Percentiles rank a stretch among this genome's conserved stretches.
Conservation (phyloP, 2,888 invertebrate species). For the Carpatolechia fugitivella region DNA sequence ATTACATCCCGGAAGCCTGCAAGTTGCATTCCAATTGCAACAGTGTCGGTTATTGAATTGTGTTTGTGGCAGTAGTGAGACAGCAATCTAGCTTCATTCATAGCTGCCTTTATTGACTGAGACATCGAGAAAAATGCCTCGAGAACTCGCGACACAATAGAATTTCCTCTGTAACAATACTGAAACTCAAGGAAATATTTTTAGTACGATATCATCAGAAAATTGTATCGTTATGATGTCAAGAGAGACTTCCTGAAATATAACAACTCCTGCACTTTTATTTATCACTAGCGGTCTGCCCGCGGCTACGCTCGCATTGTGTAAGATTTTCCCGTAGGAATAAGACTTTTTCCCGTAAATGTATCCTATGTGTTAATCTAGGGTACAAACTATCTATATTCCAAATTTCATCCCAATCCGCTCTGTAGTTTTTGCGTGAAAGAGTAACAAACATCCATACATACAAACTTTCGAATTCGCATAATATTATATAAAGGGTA, state of each 20-base stretch:
- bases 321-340: too few relatives aligned
- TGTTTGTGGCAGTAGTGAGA: constrained; percentile 54
- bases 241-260: constrained; percentile 24
- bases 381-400: too few relatives aligned
- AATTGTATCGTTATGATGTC: not conserved
- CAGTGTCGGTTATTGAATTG: constrained; percentile 58
- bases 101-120: constrained; percentile 38
- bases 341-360: too few relatives aligned
- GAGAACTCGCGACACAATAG: constrained; percentile 33
- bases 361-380: too few relatives aligned
- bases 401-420: too few relatives aligned
- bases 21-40: constrained; percentile 40
- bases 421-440: too few relatives aligned
- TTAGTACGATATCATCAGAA: not conserved
- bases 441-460: too few relatives aligned
- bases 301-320: too few relatives aligned
- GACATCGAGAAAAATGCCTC: constrained; percentile 51
- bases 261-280: constrained; percentile 27
- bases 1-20: constrained; percentile 33
- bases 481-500: too few relatives aligned
- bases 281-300: too few relatives aligned
- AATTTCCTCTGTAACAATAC: not conserved
- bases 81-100: constrained; percentile 41
- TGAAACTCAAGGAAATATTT: too few relatives aligned
- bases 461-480: too few relatives aligned